Percentiles rank a stretch among this genome's conserved stretches.
These are phyloP conservation scores for Synergus gifuensis DNA, from an alignment of 2,888 invertebrate species.

Conservation along the genomic window DNA sequence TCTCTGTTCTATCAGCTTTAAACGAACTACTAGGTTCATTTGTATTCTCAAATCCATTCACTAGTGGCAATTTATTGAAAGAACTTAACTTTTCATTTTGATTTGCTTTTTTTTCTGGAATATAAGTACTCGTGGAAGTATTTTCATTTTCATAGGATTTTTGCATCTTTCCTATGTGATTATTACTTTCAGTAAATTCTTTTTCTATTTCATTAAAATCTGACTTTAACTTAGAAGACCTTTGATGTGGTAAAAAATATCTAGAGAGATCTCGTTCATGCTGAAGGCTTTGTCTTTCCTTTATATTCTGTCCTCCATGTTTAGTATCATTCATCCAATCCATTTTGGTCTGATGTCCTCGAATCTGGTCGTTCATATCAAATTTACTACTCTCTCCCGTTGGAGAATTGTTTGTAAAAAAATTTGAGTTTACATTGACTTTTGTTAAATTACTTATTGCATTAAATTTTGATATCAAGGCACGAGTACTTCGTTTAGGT, in stretches of 20 bases:
- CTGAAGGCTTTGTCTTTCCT: background rate
- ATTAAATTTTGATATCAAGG: constrained; percentile 83
- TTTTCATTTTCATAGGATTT: background rate
- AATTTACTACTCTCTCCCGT: constrained; percentile 33
- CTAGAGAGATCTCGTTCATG: constrained; percentile 63
- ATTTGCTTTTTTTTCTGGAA: background rate
- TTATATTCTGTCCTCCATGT: background rate
- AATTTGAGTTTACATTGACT: constrained; percentile 79
- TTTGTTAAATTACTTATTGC: constrained; percentile 81
- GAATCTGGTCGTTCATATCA: constrained; percentile 32
- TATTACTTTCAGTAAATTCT: background rate
- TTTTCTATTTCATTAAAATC: background rate
- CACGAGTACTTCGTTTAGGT: constrained; percentile 76
- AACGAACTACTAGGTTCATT: background rate
- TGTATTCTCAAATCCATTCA: background rate
- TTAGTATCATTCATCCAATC: background rate
- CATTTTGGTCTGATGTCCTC: constrained; percentile 37
- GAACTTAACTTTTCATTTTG: background rate
- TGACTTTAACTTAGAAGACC: constrained; percentile 49
- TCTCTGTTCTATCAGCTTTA: background rate
- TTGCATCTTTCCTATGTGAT: background rate
- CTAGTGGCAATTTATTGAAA: background rate
- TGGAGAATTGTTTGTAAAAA: constrained; percentile 78
- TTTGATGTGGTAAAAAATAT: constrained; percentile 66
- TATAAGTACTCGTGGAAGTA: background rate